Percentiles rank a stretch among this genome's conserved stretches.
Evolutionary conservation across 2,888 invertebrate species (phyloP).

Genomic region (Caenorhabditis sinica): DNA sequence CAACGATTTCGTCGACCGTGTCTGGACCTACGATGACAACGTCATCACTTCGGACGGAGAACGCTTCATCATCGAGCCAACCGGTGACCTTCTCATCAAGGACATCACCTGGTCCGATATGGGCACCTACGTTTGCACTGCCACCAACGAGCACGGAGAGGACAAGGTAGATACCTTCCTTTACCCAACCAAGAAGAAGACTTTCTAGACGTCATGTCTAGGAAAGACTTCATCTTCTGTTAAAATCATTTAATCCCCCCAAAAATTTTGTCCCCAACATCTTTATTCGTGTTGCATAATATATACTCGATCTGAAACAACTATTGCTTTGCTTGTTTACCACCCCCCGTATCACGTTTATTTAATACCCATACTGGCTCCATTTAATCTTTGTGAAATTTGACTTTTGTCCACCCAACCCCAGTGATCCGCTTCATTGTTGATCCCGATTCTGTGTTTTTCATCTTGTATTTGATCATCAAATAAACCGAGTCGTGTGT

Average conservation of each 20-base stretch:
- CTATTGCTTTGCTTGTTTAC: too few relatives aligned
- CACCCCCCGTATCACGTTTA: too few relatives aligned
- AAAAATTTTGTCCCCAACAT: too few relatives aligned
- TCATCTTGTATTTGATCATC: too few relatives aligned
- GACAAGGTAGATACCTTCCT: constrained; percentile 54
- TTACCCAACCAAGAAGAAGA: constrained; percentile 50
- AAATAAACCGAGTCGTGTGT: too few relatives aligned
- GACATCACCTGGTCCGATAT: constrained; percentile 90
- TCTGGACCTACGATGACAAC: constrained; percentile 84
- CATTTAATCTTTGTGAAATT: too few relatives aligned
- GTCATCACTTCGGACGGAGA: constrained; percentile 43
- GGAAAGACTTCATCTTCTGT: neutral
- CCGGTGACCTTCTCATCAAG: constrained; percentile 90
- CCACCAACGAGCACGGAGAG: constrained; percentile 82
- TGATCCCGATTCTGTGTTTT: too few relatives aligned
- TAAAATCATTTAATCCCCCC: neutral
- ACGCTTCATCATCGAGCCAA: constrained; percentile 84
- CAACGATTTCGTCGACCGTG: constrained; percentile 84
- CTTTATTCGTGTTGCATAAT: too few relatives aligned
- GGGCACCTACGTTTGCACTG: constrained; percentile 91
- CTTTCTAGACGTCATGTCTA: neutral
- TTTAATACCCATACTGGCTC: too few relatives aligned
- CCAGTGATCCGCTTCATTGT: too few relatives aligned
- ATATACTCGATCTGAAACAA: too few relatives aligned
- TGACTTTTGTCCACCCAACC: too few relatives aligned